A percentile compares a stretch with the other conserved stretches of the same genome.
Evolutionary conservation across 2,113 vertebrate species (phyloP).

Genomic region (Motacilla alba): DNA sequence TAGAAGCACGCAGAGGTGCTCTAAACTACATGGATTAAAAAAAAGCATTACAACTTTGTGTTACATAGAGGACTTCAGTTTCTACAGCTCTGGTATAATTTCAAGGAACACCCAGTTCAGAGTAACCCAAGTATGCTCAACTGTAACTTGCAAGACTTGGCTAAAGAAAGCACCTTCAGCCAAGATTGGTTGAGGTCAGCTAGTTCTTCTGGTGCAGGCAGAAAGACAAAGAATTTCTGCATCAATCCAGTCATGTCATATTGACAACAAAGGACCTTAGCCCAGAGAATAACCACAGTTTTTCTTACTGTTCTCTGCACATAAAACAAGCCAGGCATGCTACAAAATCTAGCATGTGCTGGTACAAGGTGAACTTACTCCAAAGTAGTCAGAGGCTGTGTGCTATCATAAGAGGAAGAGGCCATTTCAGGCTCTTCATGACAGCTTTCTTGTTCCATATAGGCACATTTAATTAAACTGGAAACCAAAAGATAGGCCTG

Average conservation of each 20-base stretch:
- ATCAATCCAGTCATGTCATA: not conserved
- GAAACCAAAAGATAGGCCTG: slow-evolving; percentile 49
- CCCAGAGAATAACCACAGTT: not conserved
- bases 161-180: not conserved
- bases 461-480: slow-evolving; percentile 54
- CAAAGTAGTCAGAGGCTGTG: not conserved
- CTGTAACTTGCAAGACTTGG: not conserved
- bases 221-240: not conserved
- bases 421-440: not conserved
- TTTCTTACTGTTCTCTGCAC: not conserved
- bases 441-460: slow-evolving; percentile 26
- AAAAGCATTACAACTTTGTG: not conserved
- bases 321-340: not conserved
- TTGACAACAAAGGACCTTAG: not conserved
- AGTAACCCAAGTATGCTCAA: not conserved
- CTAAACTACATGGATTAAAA: not conserved
- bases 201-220: not conserved
- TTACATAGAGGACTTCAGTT: not conserved
- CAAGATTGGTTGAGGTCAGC: not conserved
- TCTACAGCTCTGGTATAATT: not conserved
- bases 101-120: not conserved
- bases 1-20: not conserved
- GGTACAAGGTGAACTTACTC: not conserved
- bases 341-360: not conserved
- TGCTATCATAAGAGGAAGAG: not conserved